Evolutionary conservation across 2,888 invertebrate genomes (phyloP).

Genomic region (Eupeodes latifasciatus): DNA sequence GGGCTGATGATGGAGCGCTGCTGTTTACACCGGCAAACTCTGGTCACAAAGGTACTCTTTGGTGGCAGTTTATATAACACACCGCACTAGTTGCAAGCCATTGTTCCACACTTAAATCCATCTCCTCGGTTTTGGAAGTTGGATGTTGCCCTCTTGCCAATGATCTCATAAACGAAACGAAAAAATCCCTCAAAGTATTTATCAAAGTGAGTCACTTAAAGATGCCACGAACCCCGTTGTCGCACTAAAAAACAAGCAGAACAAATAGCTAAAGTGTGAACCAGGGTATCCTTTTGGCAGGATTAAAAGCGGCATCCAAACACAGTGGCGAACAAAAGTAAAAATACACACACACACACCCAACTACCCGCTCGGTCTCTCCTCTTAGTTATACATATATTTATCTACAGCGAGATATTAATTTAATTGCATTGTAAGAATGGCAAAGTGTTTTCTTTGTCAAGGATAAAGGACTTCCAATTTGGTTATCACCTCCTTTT

Average conservation of each 20-base stretch:
- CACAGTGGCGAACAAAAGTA: conserved; percentile 33
- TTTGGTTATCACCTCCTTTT: conserved; percentile 70
- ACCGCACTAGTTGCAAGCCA: conserved; percentile 22
- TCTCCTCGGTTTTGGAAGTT: background rate
- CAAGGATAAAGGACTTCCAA: conserved; percentile 75
- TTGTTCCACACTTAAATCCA: conserved; percentile 51
- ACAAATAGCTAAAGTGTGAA: conserved; percentile 33
- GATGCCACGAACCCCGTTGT: conserved; percentile 62
- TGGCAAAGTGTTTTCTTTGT: conserved; percentile 76
- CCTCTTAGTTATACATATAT: conserved; percentile 44
- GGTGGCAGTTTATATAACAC: conserved; percentile 47
- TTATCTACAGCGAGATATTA: conserved; percentile 73
- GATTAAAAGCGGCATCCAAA: conserved; percentile 39
- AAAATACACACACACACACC: background rate
- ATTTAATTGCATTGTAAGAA: conserved; percentile 76
- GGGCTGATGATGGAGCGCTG: conserved; percentile 43
- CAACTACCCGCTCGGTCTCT: conserved; percentile 4
- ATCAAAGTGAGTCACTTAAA: conserved; percentile 73
- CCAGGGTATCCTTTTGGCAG: conserved; percentile 44
- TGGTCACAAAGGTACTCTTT: conserved; percentile 74
- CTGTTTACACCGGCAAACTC: conserved; percentile 44
- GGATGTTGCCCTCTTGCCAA: conserved; percentile 41
- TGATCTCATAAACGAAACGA: background rate
- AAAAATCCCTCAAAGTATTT: conserved; percentile 60
- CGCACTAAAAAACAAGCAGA: conserved; percentile 22